Evolutionary conservation across 2,113 vertebrate species (phyloP).

Genomic region (Brachionichthys hirsutus): DNA sequence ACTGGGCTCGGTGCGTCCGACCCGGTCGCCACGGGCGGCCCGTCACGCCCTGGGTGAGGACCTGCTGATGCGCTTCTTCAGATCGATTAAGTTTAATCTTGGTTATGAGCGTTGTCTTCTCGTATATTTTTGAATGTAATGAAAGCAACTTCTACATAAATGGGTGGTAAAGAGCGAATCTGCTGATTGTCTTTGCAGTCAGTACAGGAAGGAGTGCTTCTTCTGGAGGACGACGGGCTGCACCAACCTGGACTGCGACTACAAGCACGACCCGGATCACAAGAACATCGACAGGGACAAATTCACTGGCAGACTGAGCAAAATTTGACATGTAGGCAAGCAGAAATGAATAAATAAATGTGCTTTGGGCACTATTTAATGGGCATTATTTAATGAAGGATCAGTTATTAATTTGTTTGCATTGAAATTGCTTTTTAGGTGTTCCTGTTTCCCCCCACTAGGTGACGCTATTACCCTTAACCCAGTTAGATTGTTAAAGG

Average conservation of each 20-base stretch:
- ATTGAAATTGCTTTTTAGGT: neutral
- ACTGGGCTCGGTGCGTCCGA: conserved; percentile 46
- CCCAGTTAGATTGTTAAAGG: conserved; percentile 37
- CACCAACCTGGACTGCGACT: conserved; percentile 65
- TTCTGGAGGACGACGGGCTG: conserved; percentile 78
- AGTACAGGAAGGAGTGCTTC: conserved; percentile 70
- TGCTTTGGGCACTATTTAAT: no score
- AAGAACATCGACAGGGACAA: conserved; percentile 67
- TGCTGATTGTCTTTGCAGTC: conserved; percentile 25
- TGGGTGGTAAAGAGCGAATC: neutral
- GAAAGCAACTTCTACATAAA: no score
- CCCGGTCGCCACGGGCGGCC: conserved; percentile 30
- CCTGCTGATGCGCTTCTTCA: accelerated
- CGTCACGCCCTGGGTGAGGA: conserved; percentile 16
- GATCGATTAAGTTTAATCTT: neutral
- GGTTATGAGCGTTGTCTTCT: no score
- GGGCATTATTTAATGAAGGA: no score
- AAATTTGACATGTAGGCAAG: neutral
- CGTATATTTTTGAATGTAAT: no score
- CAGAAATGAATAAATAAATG: no score
- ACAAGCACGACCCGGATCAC: conserved; percentile 69
- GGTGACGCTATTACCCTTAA: conserved; percentile 35
- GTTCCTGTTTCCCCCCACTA: conserved; percentile 29
- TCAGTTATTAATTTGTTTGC: neutral
- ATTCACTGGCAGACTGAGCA: conserved; percentile 36